Evolutionary conservation across 2,888 invertebrate genomes (phyloP).

Genomic region (Drosophila vallismaia): DNA sequence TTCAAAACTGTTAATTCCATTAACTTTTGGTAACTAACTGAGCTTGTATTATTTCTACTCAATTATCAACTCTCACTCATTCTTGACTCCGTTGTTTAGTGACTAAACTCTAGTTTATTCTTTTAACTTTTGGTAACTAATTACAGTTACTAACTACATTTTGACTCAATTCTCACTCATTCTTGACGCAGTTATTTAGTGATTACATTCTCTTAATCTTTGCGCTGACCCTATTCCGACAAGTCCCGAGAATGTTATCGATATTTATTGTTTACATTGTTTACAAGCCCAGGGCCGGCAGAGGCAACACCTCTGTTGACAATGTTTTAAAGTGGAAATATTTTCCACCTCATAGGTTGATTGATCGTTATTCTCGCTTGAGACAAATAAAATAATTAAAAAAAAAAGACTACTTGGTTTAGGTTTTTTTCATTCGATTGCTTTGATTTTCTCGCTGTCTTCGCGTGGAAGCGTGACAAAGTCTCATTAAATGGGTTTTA

Average conservation of each 20-base stretch:
- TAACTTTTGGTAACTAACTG: too few species aligned
- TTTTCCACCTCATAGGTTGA: conserved; percentile 14
- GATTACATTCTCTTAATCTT: conserved; percentile 5
- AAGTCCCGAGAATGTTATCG: conserved; percentile 27
- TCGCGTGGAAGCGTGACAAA: conserved; percentile 54
- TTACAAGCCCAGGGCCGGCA: conserved; percentile 15
- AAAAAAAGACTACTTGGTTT: conserved; percentile 9
- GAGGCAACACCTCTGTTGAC: conserved; percentile 1
- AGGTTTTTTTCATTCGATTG: conserved; percentile 29
- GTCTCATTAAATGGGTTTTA: conserved; percentile 56
- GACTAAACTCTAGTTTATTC: too few species aligned
- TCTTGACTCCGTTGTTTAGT: too few species aligned
- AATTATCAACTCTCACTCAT: too few species aligned
- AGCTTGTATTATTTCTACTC: too few species aligned
- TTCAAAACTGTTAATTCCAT: too few species aligned
- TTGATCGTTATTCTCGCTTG: conserved; percentile 10
- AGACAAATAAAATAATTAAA: not conserved
- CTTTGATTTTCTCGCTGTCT: conserved; percentile 29
- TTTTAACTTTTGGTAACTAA: too few species aligned
- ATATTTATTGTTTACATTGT: conserved; percentile 31
- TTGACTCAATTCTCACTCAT: too few species aligned
- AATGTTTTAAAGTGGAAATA: conserved; percentile 22
- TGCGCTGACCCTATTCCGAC: conserved; percentile 22
- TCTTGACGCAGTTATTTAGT: too few species aligned
- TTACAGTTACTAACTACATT: too few species aligned